Percentiles rank a stretch among this genome's conserved stretches.
These are phyloP conservation scores for Crematogaster levior DNA, from an alignment of 2,888 invertebrate species.

Conservation along the genomic window DNA sequence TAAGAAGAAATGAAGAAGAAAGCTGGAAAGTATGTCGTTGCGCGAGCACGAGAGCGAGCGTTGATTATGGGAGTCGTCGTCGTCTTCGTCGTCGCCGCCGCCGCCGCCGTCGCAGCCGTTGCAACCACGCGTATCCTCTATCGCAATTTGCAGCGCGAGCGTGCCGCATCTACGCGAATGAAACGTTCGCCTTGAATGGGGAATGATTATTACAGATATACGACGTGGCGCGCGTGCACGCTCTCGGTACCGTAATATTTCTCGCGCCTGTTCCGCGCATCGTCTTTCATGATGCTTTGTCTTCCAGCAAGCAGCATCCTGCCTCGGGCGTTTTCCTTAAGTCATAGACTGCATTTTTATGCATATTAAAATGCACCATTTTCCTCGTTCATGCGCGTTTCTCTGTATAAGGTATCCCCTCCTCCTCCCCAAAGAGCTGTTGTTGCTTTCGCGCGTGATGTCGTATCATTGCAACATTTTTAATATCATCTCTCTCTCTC, in stretches of 20 bases:
- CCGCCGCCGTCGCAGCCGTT: conserved; percentile 35
- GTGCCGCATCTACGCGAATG: conserved; percentile 40
- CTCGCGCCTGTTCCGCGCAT: conserved; percentile 18
- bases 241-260: conserved; percentile 43
- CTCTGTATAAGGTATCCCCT: too few species aligned
- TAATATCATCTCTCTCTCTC: not conserved
- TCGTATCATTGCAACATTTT: not conserved
- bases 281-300: conserved; percentile 45
- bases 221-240: conserved; percentile 40
- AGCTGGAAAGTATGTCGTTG: conserved; percentile 48
- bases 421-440: not conserved
- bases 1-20: conserved; percentile 34
- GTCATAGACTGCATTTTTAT: conserved; percentile 12
- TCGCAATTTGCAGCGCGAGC: conserved; percentile 57
- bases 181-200: conserved; percentile 49
- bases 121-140: conserved; percentile 54
- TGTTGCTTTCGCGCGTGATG: conserved; percentile 3
- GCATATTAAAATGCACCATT: conserved; percentile 19
- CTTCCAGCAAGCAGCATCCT: conserved; percentile 12
- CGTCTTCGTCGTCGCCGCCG: conserved; percentile 12
- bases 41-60: conserved; percentile 46
- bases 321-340: not conserved
- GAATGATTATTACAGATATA: conserved; percentile 58
- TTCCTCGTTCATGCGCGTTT: not conserved
- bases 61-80: conserved; percentile 37